Base-by-base conservation (phyloP, 1,140 invertebrate genomes). In the Octopus bimaculoides region DNA sequence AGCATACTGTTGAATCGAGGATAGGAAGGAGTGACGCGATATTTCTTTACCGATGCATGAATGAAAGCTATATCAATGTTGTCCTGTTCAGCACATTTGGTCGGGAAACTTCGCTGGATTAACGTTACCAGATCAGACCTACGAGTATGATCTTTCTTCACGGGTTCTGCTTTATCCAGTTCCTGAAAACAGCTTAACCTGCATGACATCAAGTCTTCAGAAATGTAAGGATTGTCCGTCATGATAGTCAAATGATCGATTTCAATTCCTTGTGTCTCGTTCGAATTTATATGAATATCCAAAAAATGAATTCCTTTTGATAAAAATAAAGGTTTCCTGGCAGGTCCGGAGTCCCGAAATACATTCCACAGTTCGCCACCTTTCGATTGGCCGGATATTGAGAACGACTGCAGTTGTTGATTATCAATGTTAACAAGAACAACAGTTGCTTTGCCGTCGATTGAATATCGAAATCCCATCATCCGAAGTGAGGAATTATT, bases 381-480 rank as follows among this genome's bases (percentile, higher is more conserved):
- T 77, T 79, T 56, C 10, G 79, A 75, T 26, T 66, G 75, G 1
- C 66, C n/a, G 14, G 52, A 61, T 4, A 82, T 71, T 20, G 73
- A 79, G 77, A 82, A 83, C 4, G 79, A 78, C 17, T 82, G 82
- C 66, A 85, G 78, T 78, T 77, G 79, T 14, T 80, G 74, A 77
- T 81, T 77, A 54, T 84, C 80, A 7, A 84, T 54, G 7, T 56
- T 78, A 14, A 85, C 80, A 4, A 54, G 54, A 53, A 81, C 83
- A 14, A 75, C 75, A 7, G 81, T 81, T 41, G 55, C 75, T 4
- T 5, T 17, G 20, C 82, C 82, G 52, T 80, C 79, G 74, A 80
- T 81, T 17, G 83, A 85, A 74, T 79, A 85, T 14, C 79, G 56
- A 0, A 85, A 56, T 56, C 82, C 80, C 14, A 79, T 81, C 12